Percentiles rank a stretch among this genome's conserved stretches.
Conservation (phyloP, 2,113 vertebrate species). For the Oreochromis tanganicae region DNA sequence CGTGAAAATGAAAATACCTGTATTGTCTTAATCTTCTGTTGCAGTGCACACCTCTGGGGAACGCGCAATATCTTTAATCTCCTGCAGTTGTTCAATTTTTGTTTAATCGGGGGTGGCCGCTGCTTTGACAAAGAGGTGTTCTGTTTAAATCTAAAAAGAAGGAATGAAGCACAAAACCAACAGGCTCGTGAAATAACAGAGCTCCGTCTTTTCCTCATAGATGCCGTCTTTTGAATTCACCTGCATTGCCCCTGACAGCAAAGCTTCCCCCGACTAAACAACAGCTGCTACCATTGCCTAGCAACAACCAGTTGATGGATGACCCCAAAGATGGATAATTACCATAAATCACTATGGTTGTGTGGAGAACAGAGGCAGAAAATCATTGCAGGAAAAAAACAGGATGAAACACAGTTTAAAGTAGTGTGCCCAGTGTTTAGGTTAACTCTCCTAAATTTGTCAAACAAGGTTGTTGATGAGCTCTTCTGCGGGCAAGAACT, state of each 20-base stretch:
- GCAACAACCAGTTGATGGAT: slow-evolving; percentile 82
- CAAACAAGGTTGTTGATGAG: neutral
- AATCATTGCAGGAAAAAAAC: slow-evolving; percentile 50
- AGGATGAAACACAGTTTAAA: slow-evolving; percentile 26
- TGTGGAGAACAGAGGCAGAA: slow-evolving; percentile 67
- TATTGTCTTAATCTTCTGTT: neutral
- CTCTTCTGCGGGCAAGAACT: neutral
- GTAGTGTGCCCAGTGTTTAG: neutral
- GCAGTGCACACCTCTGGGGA: neutral
- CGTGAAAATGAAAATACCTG: neutral
- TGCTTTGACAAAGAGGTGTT: neutral
- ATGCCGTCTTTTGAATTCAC: slow-evolving; percentile 66
- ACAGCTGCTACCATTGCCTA: slow-evolving; percentile 80
- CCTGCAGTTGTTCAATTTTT: neutral
- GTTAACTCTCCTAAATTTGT: slow-evolving; percentile 16
- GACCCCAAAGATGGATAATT: slow-evolving; percentile 83
- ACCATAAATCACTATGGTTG: slow-evolving; percentile 79
- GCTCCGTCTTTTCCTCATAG: slow-evolving; percentile 15
- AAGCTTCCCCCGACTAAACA: slow-evolving; percentile 68
- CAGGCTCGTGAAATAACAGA: neutral
- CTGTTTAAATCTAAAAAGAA: neutral
- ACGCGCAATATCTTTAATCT: neutral
- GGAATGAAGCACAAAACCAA: neutral
- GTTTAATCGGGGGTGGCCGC: neutral
- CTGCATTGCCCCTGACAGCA: slow-evolving; percentile 68